phyloP scores from a whole-genome alignment of 2,113 vertebrate species.

The Glaucomys volans region DNA sequence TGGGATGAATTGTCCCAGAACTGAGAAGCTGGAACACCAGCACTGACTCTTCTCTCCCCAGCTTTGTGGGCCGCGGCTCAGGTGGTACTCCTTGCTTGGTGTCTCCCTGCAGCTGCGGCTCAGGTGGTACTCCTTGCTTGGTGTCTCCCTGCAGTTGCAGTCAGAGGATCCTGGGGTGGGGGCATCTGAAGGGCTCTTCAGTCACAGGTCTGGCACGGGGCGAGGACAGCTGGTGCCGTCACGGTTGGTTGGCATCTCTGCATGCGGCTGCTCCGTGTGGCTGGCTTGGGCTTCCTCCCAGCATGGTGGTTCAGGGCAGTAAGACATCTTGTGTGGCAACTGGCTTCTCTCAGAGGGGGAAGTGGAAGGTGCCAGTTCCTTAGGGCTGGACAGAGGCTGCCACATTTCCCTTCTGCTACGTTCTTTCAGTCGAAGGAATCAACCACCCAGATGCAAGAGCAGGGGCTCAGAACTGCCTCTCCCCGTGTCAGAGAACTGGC shows the following conservation, averaged over 20 bases:
- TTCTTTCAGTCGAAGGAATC: neutral
- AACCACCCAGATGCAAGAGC: neutral
- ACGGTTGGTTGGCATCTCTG: fast-evolving
- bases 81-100: neutral
- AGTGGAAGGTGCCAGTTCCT: neutral
- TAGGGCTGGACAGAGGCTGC: neutral
- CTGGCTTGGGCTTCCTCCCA: neutral
- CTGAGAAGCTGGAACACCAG: too few species aligned
- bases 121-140: fast-evolving
- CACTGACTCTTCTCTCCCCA: neutral
- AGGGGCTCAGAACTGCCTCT: neutral
- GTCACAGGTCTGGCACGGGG: neutral
- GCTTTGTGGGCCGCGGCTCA: neutral
- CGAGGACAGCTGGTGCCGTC: fast-evolving
- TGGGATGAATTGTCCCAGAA: fast-evolving
- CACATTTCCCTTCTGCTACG: fast-evolving
- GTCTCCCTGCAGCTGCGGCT: neutral
- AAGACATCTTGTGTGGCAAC: neutral
- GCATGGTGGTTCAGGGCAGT: neutral
- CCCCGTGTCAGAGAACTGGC: neutral
- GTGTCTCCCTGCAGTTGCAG: neutral
- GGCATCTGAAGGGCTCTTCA: neutral
- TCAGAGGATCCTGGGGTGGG: neutral
- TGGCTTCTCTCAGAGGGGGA: neutral
- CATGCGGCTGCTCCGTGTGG: fast-evolving